Evolutionary conservation across 1,140 invertebrate genomes (phyloP).

Genomic region (Papilio polyxenes): DNA sequence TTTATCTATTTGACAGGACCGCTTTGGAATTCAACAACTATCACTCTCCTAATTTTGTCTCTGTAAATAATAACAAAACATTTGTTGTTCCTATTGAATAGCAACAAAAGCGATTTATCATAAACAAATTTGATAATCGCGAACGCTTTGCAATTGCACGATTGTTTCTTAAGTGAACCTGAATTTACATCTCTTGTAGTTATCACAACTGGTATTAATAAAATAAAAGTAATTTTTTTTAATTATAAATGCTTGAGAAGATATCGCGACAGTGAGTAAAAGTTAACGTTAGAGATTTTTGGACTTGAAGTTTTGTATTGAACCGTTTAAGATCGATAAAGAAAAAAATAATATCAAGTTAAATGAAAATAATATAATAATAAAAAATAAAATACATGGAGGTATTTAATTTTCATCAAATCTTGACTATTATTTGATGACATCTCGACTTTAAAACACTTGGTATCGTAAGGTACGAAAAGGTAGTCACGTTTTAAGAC

Average conservation of each 20-base stretch:
- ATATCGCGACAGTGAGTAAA: not conserved
- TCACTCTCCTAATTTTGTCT: conserved; percentile 3
- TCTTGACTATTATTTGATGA: not conserved
- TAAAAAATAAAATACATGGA: too few species aligned
- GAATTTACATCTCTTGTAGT: not conserved
- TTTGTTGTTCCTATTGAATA: not conserved
- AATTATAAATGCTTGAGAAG: not conserved
- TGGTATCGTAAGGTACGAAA: not conserved
- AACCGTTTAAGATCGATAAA: too few species aligned
- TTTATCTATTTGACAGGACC: not conserved
- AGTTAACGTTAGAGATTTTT: not conserved
- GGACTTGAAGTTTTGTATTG: not conserved
- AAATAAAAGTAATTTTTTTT: not conserved
- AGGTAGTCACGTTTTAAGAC: conserved; percentile 11
- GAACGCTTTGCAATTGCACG: not conserved
- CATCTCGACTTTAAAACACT: not conserved
- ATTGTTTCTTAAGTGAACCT: not conserved
- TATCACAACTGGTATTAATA: not conserved
- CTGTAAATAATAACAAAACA: conserved; percentile 14
- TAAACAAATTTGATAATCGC: conserved; percentile 20
- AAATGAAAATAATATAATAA: too few species aligned
- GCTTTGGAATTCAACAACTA: not conserved
- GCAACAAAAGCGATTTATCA: conserved; percentile 17
- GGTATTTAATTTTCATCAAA: not conserved
- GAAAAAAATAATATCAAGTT: too few species aligned